Conservation (phyloP, 2,113 vertebrate genomes). For the Spea multiplicata region DNA sequence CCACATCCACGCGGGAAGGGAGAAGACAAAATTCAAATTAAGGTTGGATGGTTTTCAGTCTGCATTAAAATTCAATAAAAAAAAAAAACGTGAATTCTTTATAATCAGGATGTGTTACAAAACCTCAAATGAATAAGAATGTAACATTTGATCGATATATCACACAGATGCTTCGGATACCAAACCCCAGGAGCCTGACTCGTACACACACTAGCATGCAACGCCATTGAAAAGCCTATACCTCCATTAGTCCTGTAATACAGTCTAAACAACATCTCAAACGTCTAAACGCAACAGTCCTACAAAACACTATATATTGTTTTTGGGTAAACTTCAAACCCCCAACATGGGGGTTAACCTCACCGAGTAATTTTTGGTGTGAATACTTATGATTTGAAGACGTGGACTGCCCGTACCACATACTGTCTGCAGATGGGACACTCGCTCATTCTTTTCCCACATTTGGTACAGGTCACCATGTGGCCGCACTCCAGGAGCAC, state of each 20-base stretch:
- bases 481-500: slow-evolving; percentile 96
- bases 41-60: too few species aligned
- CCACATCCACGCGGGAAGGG: too few species aligned
- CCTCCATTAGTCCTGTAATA: neutral
- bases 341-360: neutral
- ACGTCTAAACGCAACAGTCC: slow-evolving; percentile 1
- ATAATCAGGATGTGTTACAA: too few species aligned
- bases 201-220: neutral
- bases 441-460: slow-evolving; percentile 96
- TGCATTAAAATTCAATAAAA: too few species aligned
- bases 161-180: too few species aligned
- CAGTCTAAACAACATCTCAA: neutral
- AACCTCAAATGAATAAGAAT: too few species aligned
- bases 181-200: too few species aligned
- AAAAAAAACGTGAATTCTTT: too few species aligned
- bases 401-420: slow-evolving; percentile 92
- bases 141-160: too few species aligned
- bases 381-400: slow-evolving; percentile 86
- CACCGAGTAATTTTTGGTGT: neutral
- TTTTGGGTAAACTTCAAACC: slow-evolving; percentile 10
- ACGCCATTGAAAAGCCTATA: neutral
- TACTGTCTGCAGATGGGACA: slow-evolving; percentile 98
- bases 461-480: slow-evolving; percentile 98
- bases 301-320: slow-evolving; percentile 1
- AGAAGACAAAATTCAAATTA: too few species aligned